Percentiles rank a stretch among this genome's conserved stretches.
These are phyloP conservation scores for Alouatta palliata DNA, from an alignment of 2,113 vertebrate species.

Conservation along the genomic window DNA sequence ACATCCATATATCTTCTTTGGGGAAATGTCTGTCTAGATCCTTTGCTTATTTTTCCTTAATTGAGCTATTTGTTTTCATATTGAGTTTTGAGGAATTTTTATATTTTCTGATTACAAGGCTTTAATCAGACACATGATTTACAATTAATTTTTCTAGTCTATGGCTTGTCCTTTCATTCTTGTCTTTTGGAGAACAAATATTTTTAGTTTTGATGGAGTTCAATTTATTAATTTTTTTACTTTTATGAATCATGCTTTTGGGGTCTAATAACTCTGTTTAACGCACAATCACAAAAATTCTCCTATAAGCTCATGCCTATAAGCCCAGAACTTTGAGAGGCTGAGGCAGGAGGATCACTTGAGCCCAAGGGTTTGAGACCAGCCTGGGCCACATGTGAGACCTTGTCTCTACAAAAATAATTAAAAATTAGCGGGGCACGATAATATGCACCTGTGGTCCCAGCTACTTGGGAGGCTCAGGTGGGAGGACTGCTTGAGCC, in stretches of 20 bases:
- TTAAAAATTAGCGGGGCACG: too few species aligned
- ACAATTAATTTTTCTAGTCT: not conserved
- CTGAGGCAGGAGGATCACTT: too few species aligned
- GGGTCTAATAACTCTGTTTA: not conserved
- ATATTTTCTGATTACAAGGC: not conserved
- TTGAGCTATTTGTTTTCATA: not conserved
- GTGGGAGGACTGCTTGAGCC: too few species aligned
- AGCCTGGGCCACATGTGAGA: too few species aligned
- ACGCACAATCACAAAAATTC: not conserved
- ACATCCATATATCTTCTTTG: not conserved
- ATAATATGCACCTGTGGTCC: too few species aligned
- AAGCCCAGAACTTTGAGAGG: too few species aligned
- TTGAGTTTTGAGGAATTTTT: not conserved
- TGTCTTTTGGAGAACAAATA: not conserved
- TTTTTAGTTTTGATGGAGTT: slow-evolving; percentile 6
- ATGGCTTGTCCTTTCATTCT: not conserved
- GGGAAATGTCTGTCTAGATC: not conserved
- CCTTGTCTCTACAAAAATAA: too few species aligned
- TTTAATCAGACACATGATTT: not conserved
- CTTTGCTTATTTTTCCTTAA: not conserved
- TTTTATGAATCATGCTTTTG: not conserved
- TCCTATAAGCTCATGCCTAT: too few species aligned
- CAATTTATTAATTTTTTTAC: not conserved
- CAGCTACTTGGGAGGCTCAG: too few species aligned
- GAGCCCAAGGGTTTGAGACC: too few species aligned